These are phyloP conservation scores for Mnemiopsis leidyi DNA, from an alignment of 37 sponge, comb jelly and placozoan species.

Conservation along the genomic window DNA sequence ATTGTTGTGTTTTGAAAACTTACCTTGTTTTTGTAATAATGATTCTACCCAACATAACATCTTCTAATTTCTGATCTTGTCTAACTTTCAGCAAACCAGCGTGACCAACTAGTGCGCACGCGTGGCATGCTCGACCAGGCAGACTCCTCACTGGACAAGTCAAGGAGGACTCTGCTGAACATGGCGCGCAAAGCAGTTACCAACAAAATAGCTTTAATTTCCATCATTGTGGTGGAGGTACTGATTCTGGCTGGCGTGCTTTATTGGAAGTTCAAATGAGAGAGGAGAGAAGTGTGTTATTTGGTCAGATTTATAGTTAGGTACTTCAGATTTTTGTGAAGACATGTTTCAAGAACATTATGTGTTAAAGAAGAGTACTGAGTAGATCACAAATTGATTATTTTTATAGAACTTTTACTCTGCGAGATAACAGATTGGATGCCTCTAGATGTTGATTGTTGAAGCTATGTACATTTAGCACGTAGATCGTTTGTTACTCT, in stretches of 20 bases:
- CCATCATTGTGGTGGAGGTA: slow-evolving; percentile 7
- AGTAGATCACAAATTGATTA: too few species aligned
- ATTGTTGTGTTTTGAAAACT: too few species aligned
- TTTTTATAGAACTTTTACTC: too few species aligned
- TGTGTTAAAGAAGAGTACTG: too few species aligned
- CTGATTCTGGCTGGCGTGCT: slow-evolving; percentile 1
- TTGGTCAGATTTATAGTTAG: neutral
- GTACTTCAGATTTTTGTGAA: neutral
- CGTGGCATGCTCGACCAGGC: slow-evolving; percentile 47
- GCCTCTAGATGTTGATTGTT: too few species aligned
- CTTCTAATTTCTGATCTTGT: too few species aligned
- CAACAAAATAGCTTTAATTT: slow-evolving; percentile 28
- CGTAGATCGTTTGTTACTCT: too few species aligned
- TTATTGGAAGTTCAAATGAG: slow-evolving; percentile 48
- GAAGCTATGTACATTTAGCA: too few species aligned
- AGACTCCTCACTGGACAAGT: slow-evolving; percentile 18
- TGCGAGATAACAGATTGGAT: too few species aligned
- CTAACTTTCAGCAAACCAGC: slow-evolving; percentile 35
- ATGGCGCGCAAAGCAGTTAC: slow-evolving; percentile 54
- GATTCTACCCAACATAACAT: too few species aligned
- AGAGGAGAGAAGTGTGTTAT: neutral
- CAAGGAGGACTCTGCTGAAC: slow-evolving; percentile 42
- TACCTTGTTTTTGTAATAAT: too few species aligned
- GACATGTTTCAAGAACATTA: too few species aligned
- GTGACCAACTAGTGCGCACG: slow-evolving; percentile 24